A percentile compares a stretch with the other conserved stretches of the same genome.
Conservation (phyloP, 2,888 invertebrate genomes). For the Eurytoma californica region DNA sequence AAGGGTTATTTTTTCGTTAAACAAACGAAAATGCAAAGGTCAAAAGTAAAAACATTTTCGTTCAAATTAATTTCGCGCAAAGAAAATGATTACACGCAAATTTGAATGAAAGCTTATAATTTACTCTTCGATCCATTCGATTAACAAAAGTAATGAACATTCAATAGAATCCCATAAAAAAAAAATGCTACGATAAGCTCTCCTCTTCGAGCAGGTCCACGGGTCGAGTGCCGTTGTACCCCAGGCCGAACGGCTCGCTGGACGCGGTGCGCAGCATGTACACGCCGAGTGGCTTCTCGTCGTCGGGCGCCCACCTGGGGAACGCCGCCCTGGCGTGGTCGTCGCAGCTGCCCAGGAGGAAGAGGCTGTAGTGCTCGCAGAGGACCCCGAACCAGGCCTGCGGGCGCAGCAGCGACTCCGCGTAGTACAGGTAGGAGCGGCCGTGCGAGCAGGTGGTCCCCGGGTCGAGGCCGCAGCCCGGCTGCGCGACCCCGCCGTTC, state of each 20-base stretch:
- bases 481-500: constrained; percentile 59
- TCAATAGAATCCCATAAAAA: no score
- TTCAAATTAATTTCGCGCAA: no score
- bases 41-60: no score
- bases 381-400: neutral
- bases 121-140: no score
- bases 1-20: no score
- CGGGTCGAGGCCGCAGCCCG: constrained; percentile 48
- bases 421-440: constrained; percentile 55
- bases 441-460: constrained; percentile 54
- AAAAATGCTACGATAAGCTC: no score
- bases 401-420: constrained; percentile 51
- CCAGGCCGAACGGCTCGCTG: constrained; percentile 5
- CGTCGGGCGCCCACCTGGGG: neutral
- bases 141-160: no score
- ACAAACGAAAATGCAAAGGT: no score
- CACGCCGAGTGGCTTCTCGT: neutral
- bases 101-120: no score
- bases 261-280: constrained; percentile 1
- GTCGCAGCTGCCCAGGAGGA: neutral
- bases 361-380: neutral
- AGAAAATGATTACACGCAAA: no score
- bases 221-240: neutral
- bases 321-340: neutral
- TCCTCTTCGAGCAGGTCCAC: no score